phyloP scores from a whole-genome alignment of 2,113 vertebrate species.

The Nasalis larvatus region DNA sequence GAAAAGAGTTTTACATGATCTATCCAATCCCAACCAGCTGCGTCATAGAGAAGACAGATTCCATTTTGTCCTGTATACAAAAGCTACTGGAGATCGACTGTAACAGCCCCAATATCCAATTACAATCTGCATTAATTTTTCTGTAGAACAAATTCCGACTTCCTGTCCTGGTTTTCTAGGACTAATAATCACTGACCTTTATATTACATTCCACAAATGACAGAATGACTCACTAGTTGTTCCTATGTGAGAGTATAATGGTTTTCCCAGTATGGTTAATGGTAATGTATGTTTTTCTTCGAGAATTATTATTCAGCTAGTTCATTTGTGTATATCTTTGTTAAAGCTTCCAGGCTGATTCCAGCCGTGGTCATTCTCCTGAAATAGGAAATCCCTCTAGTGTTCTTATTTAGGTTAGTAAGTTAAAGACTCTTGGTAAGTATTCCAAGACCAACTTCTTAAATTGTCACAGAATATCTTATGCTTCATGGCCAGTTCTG shows the following conservation, averaged over 20 bases:
- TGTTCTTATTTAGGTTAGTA: background rate
- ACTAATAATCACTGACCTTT: background rate
- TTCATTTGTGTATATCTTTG: background rate
- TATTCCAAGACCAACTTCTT: background rate
- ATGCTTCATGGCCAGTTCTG: background rate
- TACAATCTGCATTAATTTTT: background rate
- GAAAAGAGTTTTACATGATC: background rate
- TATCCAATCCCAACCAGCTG: background rate
- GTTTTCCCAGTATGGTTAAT: background rate
- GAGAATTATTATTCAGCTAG: background rate
- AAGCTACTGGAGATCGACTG: background rate
- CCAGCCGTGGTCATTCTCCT: background rate
- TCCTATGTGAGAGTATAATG: background rate
- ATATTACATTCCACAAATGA: background rate
- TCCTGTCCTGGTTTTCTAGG: background rate
- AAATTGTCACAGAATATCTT: background rate
- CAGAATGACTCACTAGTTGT: background rate
- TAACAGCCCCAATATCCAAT: background rate
- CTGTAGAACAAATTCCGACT: background rate
- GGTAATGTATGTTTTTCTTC: background rate
- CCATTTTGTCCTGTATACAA: background rate
- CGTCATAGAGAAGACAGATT: background rate
- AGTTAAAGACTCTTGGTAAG: background rate
- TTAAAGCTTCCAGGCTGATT: background rate
- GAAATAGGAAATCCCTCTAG: background rate